Evolutionary conservation across 1,140 invertebrate genomes (phyloP).

Genomic region (Ceratosolen fusciceps): DNA sequence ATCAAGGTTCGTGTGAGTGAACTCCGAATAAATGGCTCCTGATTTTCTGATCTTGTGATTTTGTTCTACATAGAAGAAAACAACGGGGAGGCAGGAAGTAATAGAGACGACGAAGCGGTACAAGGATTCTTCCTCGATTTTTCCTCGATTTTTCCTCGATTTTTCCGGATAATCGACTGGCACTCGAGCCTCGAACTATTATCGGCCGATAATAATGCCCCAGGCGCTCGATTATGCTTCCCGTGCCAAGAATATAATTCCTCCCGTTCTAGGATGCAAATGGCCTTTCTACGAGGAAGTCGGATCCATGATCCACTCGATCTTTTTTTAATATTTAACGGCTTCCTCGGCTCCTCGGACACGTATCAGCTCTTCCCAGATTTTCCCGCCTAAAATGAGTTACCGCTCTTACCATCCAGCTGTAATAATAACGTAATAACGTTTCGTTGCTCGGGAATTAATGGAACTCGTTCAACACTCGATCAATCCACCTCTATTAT

Average conservation of each 20-base stretch:
- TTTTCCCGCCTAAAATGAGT: background rate
- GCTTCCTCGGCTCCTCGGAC: background rate
- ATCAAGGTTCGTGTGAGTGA: background rate
- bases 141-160: too few species aligned
- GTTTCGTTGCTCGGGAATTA: too few species aligned
- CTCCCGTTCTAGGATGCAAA: background rate
- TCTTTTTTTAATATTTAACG: constrained; percentile 20
- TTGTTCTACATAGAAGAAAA: too few species aligned
- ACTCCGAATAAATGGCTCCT: background rate
- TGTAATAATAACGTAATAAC: background rate
- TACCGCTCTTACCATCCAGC: background rate
- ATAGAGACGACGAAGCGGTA: too few species aligned
- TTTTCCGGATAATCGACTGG: constrained; percentile 22
- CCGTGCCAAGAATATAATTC: background rate
- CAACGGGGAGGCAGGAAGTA: too few species aligned
- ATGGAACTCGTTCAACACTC: too few species aligned
- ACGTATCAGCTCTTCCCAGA: background rate
- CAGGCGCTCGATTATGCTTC: background rate
- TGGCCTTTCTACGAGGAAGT: constrained; percentile 6
- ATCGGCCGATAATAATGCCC: constrained; percentile 39
- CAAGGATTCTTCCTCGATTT: too few species aligned
- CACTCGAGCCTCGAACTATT: constrained; percentile 23
- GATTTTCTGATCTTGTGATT: too few species aligned
- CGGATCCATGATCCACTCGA: constrained; percentile 8
- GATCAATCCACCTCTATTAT: too few species aligned